A percentile compares a stretch with the other conserved stretches of the same genome.
These are phyloP conservation scores for Hippocampus comes DNA, from an alignment of 2,113 vertebrate species.

Conservation along the genomic window DNA sequence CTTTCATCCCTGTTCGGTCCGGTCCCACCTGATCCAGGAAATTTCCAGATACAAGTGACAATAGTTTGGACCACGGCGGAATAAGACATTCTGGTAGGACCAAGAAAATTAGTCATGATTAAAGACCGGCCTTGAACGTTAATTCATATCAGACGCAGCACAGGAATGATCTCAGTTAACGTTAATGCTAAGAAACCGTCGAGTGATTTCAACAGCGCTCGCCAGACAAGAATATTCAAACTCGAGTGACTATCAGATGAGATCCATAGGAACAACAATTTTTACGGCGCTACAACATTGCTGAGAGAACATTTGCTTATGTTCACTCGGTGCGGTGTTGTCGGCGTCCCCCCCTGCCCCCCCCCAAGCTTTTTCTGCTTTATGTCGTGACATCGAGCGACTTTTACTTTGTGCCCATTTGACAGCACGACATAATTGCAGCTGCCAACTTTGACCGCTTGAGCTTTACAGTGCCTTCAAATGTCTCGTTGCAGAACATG, in stretches of 20 bases:
- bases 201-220: neutral
- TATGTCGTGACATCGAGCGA: slow-evolving; percentile 27
- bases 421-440: slow-evolving; percentile 39
- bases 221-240: neutral
- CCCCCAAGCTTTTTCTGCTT: slow-evolving; percentile 1
- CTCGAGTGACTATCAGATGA: slow-evolving; percentile 21
- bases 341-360: neutral
- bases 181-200: neutral
- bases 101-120: slow-evolving; percentile 32
- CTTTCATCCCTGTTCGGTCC: slow-evolving; percentile 24
- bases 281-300: slow-evolving; percentile 9
- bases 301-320: neutral
- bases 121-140: slow-evolving; percentile 13
- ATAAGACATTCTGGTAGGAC: slow-evolving; percentile 11
- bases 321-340: neutral
- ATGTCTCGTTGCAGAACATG: too few relatives aligned
- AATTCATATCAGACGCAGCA: slow-evolving; percentile 29
- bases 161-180: slow-evolving; percentile 20
- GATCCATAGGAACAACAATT: slow-evolving; percentile 30
- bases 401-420: slow-evolving; percentile 23
- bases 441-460: neutral
- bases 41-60: slow-evolving; percentile 38
- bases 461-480: too few relatives aligned
- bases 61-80: slow-evolving; percentile 29
- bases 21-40: slow-evolving; percentile 40